Base-by-base conservation (phyloP, 2,888 invertebrate genomes). In the Eupithecia centaureata region DNA sequence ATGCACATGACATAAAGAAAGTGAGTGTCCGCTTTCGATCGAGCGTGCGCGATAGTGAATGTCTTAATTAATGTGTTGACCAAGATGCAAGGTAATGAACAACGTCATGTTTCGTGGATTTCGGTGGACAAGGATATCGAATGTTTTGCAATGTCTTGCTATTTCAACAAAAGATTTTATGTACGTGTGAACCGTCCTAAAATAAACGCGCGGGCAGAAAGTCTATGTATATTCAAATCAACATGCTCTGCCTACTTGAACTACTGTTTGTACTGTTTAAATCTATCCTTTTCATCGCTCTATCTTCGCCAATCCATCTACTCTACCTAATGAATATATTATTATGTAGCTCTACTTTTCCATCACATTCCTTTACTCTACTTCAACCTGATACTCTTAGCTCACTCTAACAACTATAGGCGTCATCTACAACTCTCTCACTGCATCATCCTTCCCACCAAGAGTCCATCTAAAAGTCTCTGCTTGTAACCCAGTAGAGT, bases 11-110 rank as follows among this genome's bases (percentile, higher is more conserved):
- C 18, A 12, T 27, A 52, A 58, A 62, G 68, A 68, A 68, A 68
- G 68, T 64, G 64, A 64, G 32, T 54, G 68, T 32, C 35, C 25
- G 61, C 63, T 67, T 67, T 67, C 67, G 63, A 60, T 56, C 32
- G 51, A 13, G 13, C 60, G 47, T 47, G 63, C 67, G 60, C 51
- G 67, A 33, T 22, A 60, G 60, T 47, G 67, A 63, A 67, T 56
- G 63, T 67, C 33, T 51, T 60, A 32, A 63, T 57, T 47, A 62
- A 33, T 28, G 12, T 30, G 18, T n/a, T 57, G 57, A 57, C n/a
- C 57, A 32, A 57, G 8, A 56, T 56, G 32, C 57, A 30, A 57
- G 57, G n/a, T 32, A n/a, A 32, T 27, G 52, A 25, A 15, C 22
- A 15, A 52, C 22, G 42, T 42, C n/a, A 8, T 10, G 47, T 47